Evolutionary conservation across 2,797 vertebrate genomes (phyloP).

Genomic region (Calcarius lapponicus): DNA sequence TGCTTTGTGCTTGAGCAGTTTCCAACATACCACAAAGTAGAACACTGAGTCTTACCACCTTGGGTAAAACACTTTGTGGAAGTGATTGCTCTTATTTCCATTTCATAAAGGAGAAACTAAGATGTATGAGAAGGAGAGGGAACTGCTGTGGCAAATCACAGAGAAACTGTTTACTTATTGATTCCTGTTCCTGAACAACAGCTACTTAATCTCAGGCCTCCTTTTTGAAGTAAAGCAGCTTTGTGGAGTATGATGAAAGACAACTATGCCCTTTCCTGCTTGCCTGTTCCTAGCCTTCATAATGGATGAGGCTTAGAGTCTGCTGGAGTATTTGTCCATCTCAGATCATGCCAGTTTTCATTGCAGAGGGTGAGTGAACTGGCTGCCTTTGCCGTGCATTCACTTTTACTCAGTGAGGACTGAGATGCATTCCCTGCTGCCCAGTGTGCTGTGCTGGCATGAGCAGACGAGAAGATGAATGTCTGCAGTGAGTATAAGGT

Average conservation of each 20-base stretch:
- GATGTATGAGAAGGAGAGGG: not conserved
- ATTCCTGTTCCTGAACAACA: not conserved
- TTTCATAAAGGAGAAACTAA: not conserved
- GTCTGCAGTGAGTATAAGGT: not conserved
- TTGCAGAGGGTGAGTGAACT: not conserved
- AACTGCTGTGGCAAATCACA: not conserved
- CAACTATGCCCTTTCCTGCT: not conserved
- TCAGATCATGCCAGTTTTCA: not conserved
- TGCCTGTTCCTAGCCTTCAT: not conserved
- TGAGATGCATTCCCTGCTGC: not conserved
- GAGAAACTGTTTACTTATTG: not conserved
- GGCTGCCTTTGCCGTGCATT: not conserved
- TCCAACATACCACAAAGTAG: not conserved
- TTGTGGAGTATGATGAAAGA: not conserved
- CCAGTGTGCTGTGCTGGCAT: accelerated
- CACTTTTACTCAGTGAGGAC: not conserved
- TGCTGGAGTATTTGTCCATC: not conserved
- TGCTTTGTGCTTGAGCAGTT: not conserved
- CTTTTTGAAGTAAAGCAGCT: not conserved
- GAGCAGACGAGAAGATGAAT: not conserved
- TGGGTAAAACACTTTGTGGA: not conserved
- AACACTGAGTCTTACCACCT: not conserved
- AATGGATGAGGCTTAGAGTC: not conserved
- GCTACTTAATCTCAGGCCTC: not conserved
- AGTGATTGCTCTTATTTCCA: not conserved